Conservation (phyloP, 2,888 invertebrate genomes). For the Macrophya annulata region DNA sequence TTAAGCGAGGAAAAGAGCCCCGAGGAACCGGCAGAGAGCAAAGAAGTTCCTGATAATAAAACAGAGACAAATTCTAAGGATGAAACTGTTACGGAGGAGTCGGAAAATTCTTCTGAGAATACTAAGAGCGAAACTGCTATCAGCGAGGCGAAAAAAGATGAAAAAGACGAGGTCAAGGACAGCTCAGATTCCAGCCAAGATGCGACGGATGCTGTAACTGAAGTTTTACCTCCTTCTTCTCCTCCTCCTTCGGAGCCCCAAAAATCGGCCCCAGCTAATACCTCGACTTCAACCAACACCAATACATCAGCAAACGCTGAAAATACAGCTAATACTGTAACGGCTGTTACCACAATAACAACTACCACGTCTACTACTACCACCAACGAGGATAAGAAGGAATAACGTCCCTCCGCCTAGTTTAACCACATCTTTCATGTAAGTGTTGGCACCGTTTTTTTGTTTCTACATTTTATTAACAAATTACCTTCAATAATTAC, state of each 20-base stretch:
- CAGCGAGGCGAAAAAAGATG: slow-evolving; percentile 67
- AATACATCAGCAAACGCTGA: slow-evolving; percentile 61
- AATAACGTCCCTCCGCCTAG: slow-evolving; percentile 73
- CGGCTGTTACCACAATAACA: slow-evolving; percentile 33
- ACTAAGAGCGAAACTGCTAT: slow-evolving; percentile 65
- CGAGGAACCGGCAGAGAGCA: slow-evolving; percentile 65
- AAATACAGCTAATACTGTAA: slow-evolving; percentile 34
- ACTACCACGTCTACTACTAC: slow-evolving; percentile 61
- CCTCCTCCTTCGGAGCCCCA: slow-evolving; percentile 68
- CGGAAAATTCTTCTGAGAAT: slow-evolving; percentile 71
- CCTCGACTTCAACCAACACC: slow-evolving; percentile 60
- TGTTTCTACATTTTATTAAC: slow-evolving; percentile 2
- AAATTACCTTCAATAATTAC: not conserved
- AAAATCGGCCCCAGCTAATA: slow-evolving; percentile 63
- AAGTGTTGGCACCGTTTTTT: slow-evolving; percentile 60
- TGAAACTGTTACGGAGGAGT: slow-evolving; percentile 72
- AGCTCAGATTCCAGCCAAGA: slow-evolving; percentile 77
- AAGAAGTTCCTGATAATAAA: slow-evolving; percentile 62
- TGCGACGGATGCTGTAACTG: slow-evolving; percentile 71
- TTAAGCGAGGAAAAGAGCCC: slow-evolving; percentile 64
- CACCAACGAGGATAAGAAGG: slow-evolving; percentile 75
- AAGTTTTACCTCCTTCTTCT: slow-evolving; percentile 66
- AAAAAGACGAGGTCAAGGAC: slow-evolving; percentile 73
- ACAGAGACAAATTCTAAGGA: slow-evolving; percentile 74
- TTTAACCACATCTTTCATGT: slow-evolving; percentile 65